These are phyloP conservation scores for Nesidiocoris tenuis DNA, from an alignment of 2,888 invertebrate genomes.

Conservation along the genomic window DNA sequence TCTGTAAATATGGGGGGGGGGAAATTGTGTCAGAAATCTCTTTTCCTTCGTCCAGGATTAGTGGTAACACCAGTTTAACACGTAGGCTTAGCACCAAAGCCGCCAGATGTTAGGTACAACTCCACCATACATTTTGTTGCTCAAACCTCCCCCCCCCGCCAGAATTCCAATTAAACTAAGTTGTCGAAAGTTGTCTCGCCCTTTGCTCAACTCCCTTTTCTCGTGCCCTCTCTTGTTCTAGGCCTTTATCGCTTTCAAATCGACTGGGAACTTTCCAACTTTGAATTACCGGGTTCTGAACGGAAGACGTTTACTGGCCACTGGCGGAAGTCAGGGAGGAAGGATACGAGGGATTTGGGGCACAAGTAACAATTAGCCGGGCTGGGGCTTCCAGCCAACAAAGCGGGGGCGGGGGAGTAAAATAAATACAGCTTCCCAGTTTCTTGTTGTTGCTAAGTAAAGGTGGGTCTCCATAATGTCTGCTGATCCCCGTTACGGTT, in stretches of 20 bases:
- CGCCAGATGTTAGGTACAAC: not conserved
- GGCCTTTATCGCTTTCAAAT: constrained; percentile 32
- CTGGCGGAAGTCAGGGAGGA: not conserved
- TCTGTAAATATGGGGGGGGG: too few species aligned
- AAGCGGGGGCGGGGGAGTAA: not conserved
- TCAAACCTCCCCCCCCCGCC: not conserved
- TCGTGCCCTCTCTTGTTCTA: constrained; percentile 1
- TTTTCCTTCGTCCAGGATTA: too few species aligned
- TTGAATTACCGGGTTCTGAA: constrained; percentile 14
- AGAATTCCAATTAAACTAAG: constrained; percentile 17
- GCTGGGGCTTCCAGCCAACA: not conserved
- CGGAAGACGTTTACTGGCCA: not conserved
- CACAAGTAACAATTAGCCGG: not conserved
- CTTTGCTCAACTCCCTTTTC: not conserved
- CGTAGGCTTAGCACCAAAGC: not conserved
- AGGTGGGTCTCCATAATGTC: too few species aligned
- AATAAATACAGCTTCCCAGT: not conserved
- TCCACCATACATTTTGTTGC: not conserved
- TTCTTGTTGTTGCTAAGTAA: too few species aligned
- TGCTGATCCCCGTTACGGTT: too few species aligned
- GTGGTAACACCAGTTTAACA: too few species aligned
- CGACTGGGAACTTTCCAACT: constrained; percentile 26
- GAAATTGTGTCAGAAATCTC: too few species aligned
- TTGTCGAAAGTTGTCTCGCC: constrained; percentile 15
- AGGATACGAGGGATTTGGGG: not conserved